These are phyloP conservation scores for Lissonota sp. DNA, from an alignment of 2,888 invertebrate species.

Conservation along the genomic window DNA sequence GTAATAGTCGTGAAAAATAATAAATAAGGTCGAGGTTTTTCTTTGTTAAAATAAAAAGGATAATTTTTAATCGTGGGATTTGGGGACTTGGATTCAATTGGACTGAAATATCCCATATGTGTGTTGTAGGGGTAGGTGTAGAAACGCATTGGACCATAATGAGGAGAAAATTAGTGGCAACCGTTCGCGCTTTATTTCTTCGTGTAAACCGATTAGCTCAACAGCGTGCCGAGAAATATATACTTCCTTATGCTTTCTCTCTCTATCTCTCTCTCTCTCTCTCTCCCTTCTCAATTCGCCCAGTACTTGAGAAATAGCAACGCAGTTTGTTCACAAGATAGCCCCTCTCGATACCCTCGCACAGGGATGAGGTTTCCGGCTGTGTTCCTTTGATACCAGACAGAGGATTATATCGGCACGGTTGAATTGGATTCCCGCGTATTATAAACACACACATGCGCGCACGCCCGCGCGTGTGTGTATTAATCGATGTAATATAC, in stretches of 20 bases:
- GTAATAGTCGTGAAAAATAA: no score
- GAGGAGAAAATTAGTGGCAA: constrained; percentile 73
- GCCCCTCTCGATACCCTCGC: constrained; percentile 20
- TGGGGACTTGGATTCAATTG: no score
- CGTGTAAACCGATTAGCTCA: constrained; percentile 66
- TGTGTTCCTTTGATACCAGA: constrained; percentile 37
- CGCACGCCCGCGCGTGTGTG: no score
- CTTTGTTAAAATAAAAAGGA: no score
- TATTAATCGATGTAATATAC: no score
- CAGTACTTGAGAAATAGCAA: constrained; percentile 33
- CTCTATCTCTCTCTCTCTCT: constrained; percentile 8
- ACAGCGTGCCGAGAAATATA: constrained; percentile 38
- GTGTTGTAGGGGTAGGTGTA: constrained; percentile 50
- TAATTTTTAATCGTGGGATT: no score
- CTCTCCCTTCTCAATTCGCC: constrained; percentile 24
- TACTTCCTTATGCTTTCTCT: constrained; percentile 63
- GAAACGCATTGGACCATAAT: constrained; percentile 72
- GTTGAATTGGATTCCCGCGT: constrained; percentile 32
- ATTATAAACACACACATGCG: neutral
- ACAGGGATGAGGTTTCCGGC: constrained; percentile 54
- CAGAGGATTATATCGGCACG: constrained; percentile 31
- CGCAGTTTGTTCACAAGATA: constrained; percentile 25
- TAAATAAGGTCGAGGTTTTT: no score
- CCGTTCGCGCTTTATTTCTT: constrained; percentile 63
- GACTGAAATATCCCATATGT: neutral